Conservation (phyloP, 2,797 vertebrate genomes). For the Chrosomus eos region DNA sequence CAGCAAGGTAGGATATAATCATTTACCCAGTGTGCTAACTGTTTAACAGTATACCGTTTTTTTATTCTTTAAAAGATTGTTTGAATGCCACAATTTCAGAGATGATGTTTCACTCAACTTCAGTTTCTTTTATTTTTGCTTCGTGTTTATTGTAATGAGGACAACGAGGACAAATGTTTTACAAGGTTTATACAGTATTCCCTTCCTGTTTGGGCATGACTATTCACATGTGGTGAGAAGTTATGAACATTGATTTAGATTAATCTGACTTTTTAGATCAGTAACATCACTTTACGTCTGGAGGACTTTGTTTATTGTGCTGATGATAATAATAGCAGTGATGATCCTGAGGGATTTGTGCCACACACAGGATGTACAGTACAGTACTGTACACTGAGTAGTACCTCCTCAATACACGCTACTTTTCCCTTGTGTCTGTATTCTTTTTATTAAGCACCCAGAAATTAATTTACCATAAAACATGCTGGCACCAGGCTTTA, state of each 20-base stretch:
- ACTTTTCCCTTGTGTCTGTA: background rate
- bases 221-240: background rate
- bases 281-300: background rate
- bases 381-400: conserved; percentile 1
- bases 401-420: background rate
- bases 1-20: conserved; percentile 71
- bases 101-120: background rate
- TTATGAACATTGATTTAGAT: conserved; percentile 1
- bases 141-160: background rate
- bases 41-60: background rate
- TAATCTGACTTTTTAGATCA: background rate
- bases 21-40: background rate
- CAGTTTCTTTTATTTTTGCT: background rate
- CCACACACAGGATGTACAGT: background rate
- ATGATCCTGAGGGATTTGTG: conserved; percentile 8
- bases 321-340: conserved; percentile 5
- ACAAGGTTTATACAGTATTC: background rate
- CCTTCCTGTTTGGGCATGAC: background rate
- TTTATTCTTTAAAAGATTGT: background rate
- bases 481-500: background rate
- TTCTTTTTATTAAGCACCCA: background rate
- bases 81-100: background rate
- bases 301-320: background rate
- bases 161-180: background rate
- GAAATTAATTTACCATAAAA: background rate